Base-by-base conservation (phyloP, 2,113 vertebrate species). In the Leiothrix lutea region DNA sequence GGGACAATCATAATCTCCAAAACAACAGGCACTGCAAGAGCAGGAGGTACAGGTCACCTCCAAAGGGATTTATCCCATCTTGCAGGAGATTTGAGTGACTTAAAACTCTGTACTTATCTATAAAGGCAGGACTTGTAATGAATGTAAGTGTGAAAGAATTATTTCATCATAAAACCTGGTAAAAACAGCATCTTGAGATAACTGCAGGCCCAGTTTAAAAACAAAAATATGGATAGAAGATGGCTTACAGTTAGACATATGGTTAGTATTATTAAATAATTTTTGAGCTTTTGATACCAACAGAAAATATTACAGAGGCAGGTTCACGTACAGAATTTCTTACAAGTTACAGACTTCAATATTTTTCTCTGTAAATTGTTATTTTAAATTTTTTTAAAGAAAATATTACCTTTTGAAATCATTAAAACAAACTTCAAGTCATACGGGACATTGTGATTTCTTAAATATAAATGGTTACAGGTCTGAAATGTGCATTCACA, bases 1-100 rank as follows among this genome's bases (percentile, higher is more conserved):
- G 24, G 58, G 33, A 75, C 35, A 90, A 10, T 14, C 29, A 9
- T 13, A 14, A 82, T 15, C 62, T 92, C 57, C 62, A 42, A 50
- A n/a, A 61, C 35, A 54, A 60, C 33, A 44, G 0, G 0, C 26
- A 12, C 0, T 29, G 53, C 54, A 57, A 86, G 80, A 77, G 0
- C 33, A 47, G 77, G 50, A 48, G 4, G 5, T 40, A 73, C 0
- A 35, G 51, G 45, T 57, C 47, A 45, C 60, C 40, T 67, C 60
- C 56, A 60, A 45, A 51, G 47, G 22, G 38, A 24, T 86, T 93
- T 62, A 42, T 47, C 71, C 31, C 62, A 25, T 14, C 62, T 54
- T 50, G 21, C 14, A 70, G 42, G 40, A 28, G 36, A 28, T 21
- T 5, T 14, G 2, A 89, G 42, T 6, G 26, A 36, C 42, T 79